Base-by-base conservation (phyloP, 1,140 invertebrate genomes). In the Trachelipus rathkii region DNA sequence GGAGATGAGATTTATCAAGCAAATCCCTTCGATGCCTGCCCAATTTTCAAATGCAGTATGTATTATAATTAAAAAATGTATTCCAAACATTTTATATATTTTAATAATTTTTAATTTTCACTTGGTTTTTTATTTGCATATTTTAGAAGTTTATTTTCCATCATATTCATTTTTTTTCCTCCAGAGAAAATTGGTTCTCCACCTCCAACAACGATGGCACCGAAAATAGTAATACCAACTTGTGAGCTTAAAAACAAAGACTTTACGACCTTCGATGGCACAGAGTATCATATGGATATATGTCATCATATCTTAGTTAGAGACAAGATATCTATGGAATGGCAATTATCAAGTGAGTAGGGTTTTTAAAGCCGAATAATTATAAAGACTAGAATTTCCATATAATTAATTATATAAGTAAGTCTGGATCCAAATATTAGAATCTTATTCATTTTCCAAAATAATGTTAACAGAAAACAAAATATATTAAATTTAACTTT, bases 241-340 rank as follows among this genome's bases (percentile, higher is more conserved):
- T 94, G 93, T 82, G 90, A 91, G 79, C 84, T 93, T 0, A 92
- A 89, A 19, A 90, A 91, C 6, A 88, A 89, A 74, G 90, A 89
- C 3, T 90, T 94, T 81, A 90, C 87, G 73, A 94, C 92, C 0
- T 94, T 94, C 79, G 93, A 94, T 84, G 89, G 89, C 9, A 87
- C 89, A 0, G 89, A 92, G 71, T 92, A 88, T 74, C 91, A 92
- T 81, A 92, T 92, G 79, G 92, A 93, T 77, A 87, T 92, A 13
- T 95, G 93, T 83, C 89, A 91, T 85, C 92, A 94, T 83, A 88
- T 93, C 53, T 83, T 94, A 8, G 90, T 89, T 0, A 86, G 91
- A 53, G 91, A 93, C 82, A 80, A 82, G 70, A 87, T 89, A 77
- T 82, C 86, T 10, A 84, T 89, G 43, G 86, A 88, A 53, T 93